Conservation (phyloP, 2,113 vertebrate genomes). For the Chloropsis cyanopogon region DNA sequence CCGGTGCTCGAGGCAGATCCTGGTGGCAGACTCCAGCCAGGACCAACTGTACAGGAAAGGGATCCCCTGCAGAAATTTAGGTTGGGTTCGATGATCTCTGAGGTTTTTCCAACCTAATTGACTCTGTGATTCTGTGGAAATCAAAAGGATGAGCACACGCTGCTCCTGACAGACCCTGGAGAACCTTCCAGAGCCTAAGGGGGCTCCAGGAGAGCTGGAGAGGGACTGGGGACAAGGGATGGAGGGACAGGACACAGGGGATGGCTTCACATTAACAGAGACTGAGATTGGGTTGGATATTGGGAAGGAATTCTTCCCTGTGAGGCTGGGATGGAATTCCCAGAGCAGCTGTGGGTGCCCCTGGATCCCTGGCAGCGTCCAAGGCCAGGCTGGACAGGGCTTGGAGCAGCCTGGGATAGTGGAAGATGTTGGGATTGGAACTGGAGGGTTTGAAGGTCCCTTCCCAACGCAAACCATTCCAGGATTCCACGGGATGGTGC, state of each 20-base stretch:
- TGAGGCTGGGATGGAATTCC: neutral
- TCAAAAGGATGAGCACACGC: rapidly evolving
- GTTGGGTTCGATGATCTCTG: rapidly evolving
- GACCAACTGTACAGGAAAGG: neutral
- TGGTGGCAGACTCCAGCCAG: neutral
- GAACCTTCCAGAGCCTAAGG: neutral
- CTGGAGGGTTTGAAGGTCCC: neutral
- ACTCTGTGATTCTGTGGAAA: neutral
- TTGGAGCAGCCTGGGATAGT: rapidly evolving
- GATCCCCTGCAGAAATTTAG: neutral
- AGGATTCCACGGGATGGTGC: rapidly evolving
- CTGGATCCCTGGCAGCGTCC: neutral
- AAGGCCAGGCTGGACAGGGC: neutral
- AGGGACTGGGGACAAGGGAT: neutral
- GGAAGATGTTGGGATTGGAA: neutral
- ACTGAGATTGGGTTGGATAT: neutral
- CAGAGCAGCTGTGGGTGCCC: neutral
- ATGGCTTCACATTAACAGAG: neutral
- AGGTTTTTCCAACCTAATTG: neutral
- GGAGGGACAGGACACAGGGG: neutral
- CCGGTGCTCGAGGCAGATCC: rapidly evolving
- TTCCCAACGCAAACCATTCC: neutral
- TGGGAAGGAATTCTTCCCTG: neutral
- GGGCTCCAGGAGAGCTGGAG: neutral
- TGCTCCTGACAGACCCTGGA: neutral